These are phyloP conservation scores for Palythoa grandiflora DNA, from an alignment of 92 coral and sea anemone species.

Conservation along the genomic window DNA sequence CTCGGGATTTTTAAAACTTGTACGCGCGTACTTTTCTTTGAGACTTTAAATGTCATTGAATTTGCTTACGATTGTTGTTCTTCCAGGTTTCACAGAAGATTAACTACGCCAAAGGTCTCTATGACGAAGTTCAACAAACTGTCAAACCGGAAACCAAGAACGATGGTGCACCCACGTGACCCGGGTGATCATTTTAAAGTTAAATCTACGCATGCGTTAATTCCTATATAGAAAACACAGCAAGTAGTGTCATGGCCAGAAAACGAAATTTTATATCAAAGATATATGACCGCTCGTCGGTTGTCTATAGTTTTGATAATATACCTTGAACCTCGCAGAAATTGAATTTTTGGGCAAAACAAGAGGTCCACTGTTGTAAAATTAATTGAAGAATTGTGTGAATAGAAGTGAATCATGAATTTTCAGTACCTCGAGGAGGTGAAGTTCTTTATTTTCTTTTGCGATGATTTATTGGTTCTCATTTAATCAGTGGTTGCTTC, in stretches of 20 bases:
- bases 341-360: background rate
- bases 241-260: no score
- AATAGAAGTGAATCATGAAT: background rate
- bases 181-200: background rate
- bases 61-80: background rate
- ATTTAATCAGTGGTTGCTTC: background rate
- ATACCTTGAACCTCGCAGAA: background rate
- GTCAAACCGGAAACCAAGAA: constrained; percentile 86
- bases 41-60: background rate
- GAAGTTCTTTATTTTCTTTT: background rate
- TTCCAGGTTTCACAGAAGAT: constrained; percentile 95
- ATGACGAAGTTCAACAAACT: constrained; percentile 96
- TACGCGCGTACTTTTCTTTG: background rate
- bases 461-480: background rate
- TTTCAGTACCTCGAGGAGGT: background rate
- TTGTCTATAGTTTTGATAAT: background rate
- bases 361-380: background rate
- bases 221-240: background rate
- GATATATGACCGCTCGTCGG: background rate
- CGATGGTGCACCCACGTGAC: constrained; percentile 43
- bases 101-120: constrained; percentile 92
- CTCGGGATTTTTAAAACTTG: no score
- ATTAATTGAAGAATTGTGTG: background rate
- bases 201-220: background rate
- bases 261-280: background rate